A percentile compares a stretch with the other conserved stretches of the same genome.
These are phyloP conservation scores for Leptopilina drosophilae DNA, from an alignment of 2,888 invertebrate species.

Conservation along the genomic window DNA sequence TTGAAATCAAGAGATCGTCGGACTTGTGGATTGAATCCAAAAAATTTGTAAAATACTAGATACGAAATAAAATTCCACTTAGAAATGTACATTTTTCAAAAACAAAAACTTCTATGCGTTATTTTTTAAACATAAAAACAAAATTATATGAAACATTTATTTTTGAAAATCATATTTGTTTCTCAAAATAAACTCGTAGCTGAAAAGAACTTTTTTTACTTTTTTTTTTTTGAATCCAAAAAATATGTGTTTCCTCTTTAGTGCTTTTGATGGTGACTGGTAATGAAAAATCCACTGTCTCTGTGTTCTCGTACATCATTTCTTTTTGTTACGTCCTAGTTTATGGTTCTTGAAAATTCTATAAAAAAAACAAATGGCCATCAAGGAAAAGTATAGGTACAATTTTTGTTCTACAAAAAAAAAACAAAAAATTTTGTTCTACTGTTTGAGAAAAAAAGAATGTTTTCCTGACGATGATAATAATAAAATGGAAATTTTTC, in stretches of 20 bases:
- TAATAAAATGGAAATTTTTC: conserved; percentile 53
- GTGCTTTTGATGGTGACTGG: conserved; percentile 64
- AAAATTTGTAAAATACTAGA: neutral
- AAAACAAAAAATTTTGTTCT: no score
- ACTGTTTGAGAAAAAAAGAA: neutral
- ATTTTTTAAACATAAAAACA: no score
- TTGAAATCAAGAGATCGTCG: neutral
- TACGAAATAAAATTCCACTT: neutral
- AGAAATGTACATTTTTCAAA: no score
- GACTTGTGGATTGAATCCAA: neutral
- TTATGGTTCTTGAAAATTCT: neutral
- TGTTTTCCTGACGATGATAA: neutral
- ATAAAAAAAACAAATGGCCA: no score
- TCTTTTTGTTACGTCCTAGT: conserved; percentile 26
- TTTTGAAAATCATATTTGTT: no score
- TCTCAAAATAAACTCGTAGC: neutral
- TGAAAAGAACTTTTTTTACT: neutral
- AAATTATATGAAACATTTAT: no score
- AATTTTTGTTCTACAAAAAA: no score
- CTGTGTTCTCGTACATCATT: conserved; percentile 59
- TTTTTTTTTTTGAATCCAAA: neutral
- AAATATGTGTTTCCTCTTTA: conserved; percentile 26
- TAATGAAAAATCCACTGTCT: conserved; percentile 56
- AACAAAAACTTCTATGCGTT: no score
- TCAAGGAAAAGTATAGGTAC: conserved; percentile 18